Evolutionary conservation across 2,113 vertebrate genomes (phyloP).

Genomic region (Macquaria ambigua): DNA sequence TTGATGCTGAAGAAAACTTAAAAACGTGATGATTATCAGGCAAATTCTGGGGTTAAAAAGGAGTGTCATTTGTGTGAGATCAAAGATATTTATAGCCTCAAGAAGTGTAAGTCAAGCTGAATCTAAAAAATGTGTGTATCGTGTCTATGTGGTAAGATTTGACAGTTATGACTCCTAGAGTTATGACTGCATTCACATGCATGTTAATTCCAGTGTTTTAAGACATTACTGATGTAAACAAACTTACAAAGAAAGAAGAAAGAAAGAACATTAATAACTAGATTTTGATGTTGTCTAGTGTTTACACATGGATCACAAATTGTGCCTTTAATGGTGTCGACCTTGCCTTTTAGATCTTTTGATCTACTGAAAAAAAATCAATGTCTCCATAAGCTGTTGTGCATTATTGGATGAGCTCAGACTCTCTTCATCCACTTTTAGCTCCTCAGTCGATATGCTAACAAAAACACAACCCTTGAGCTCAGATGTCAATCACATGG

Average conservation of each 20-base stretch:
- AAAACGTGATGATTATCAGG: not conserved
- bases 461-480: conserved; percentile 39
- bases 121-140: not conserved
- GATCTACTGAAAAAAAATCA: conserved; percentile 48
- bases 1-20: not conserved
- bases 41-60: not conserved
- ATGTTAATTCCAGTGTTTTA: not conserved
- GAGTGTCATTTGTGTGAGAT: not conserved
- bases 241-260: not conserved
- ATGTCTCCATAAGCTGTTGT: conserved; percentile 41
- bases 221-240: not conserved
- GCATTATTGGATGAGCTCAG: conserved; percentile 49
- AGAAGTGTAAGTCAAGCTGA: not conserved
- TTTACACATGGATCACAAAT: conserved; percentile 13
- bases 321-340: conserved; percentile 9
- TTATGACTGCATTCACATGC: not conserved
- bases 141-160: not conserved
- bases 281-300: not conserved
- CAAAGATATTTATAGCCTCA: not conserved
- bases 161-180: not conserved
- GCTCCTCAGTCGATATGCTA: conserved; percentile 50
- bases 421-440: conserved; percentile 49
- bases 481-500: conserved; percentile 37
- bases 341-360: conserved; percentile 33
- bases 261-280: not conserved